Evolutionary conservation across 1,140 invertebrate species (phyloP).

Genomic region (Tetramorium parvispinum): DNA sequence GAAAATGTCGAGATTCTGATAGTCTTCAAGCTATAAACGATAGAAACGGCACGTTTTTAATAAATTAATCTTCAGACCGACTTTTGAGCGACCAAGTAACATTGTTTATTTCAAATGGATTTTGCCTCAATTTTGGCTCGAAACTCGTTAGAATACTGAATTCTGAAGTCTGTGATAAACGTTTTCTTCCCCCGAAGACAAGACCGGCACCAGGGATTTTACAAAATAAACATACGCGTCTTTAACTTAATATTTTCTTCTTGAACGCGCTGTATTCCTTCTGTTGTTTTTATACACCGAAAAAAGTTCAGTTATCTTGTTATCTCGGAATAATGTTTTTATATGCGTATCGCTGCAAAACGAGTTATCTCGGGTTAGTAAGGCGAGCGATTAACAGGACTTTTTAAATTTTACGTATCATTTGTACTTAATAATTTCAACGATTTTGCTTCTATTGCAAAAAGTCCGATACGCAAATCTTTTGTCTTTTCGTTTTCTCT

Average conservation of each 20-base stretch:
- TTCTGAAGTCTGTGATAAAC: not conserved
- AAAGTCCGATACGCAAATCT: not conserved
- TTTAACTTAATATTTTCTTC: not conserved
- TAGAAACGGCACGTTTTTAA: not conserved
- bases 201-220: not conserved
- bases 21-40: not conserved
- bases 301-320: conserved; percentile 27
- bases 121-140: not conserved
- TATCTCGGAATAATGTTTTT: conserved; percentile 38
- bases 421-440: not conserved
- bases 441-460: not conserved
- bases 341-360: conserved; percentile 11
- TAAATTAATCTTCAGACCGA: not conserved
- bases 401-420: not conserved
- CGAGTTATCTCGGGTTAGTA: conserved; percentile 18
- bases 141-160: not conserved
- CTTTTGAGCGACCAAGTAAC: not conserved
- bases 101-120: not conserved
- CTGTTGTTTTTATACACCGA: not conserved
- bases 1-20: not conserved
- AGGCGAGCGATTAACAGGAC: not conserved
- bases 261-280: not conserved
- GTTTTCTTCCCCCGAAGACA: not conserved
- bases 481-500: not conserved
- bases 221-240: not conserved